Base-by-base conservation (phyloP, 2,113 vertebrate species). In the Calonectris borealis region DNA sequence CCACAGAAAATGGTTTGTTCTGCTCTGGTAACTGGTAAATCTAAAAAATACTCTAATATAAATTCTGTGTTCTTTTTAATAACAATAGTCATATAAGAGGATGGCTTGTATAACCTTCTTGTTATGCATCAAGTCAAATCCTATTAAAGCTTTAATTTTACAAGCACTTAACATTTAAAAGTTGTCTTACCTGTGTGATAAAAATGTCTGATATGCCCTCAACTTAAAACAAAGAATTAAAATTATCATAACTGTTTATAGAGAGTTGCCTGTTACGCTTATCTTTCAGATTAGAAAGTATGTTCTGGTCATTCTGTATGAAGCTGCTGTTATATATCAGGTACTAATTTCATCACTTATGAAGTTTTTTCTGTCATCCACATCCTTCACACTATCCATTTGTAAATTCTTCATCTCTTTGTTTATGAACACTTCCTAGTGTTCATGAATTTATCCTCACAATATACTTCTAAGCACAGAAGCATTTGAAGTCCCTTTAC, bases 1-100 rank as follows among this genome's bases (percentile, higher is more conserved):
- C 55, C 61, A 90, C 55, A 94, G 34, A 82, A 97, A 93, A 95
- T 78, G 34, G 40, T 90, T 96, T 95, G 72, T 94, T 97, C 91
- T 97, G 90, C 95, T 97, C 72, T 90, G 34, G 24, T 82, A 95
- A 92, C 44, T 88, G 57, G 66, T 90, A 96, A 96, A 96, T 93
- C 44, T 93, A 68, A 95, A 96, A 93, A 94, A 54, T 31, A 38
- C 16, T 77, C 40, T 71, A 71, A 87, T 80, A 91, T 84, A 94
- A 94, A 94, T 95, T 92, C 55, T 86, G 16, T 92, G 24, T 46
- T 95, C 57, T 93, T 95, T 97, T 93, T 87, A 95, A 94, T 93
- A 97, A 86, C 58, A 92, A 57, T 81, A 94, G 66, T 40, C 14
- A 48, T 78, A 84, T 83, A 89, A 95, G 60, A 94, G 54, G 52